phyloP scores from a whole-genome alignment of 2,113 vertebrate genomes.

The Turdus rufiventris region DNA sequence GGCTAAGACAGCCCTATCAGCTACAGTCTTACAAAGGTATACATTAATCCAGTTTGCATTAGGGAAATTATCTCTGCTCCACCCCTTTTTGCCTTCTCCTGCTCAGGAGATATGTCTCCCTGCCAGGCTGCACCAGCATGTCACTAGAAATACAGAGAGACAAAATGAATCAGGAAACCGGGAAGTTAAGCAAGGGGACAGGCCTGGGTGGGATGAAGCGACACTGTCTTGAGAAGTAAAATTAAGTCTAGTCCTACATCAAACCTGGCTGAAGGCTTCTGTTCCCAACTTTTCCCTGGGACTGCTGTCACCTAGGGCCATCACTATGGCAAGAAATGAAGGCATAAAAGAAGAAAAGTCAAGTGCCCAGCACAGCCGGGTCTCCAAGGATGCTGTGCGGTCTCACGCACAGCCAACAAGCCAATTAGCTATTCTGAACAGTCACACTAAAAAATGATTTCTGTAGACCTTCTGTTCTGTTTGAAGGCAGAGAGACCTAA shows the following conservation, averaged over 20 bases:
- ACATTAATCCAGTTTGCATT: not conserved
- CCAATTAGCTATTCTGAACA: not conserved
- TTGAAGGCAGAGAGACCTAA: not conserved
- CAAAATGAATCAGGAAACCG: not conserved
- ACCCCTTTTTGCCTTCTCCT: not conserved
- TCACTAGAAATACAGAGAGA: not conserved
- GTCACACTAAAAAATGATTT: not conserved
- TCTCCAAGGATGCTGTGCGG: not conserved
- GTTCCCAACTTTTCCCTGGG: not conserved
- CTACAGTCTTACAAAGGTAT: not conserved
- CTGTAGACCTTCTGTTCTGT: constrained; percentile 6
- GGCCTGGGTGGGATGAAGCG: not conserved
- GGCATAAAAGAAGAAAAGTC: not conserved
- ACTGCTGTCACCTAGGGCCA: not conserved
- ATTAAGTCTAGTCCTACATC: not conserved
- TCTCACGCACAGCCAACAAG: not conserved
- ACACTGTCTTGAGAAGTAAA: not conserved
- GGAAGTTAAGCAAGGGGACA: not conserved
- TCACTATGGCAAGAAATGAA: not conserved
- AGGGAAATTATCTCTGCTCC: not conserved
- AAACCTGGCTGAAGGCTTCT: not conserved
- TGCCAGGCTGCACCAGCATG: not conserved
- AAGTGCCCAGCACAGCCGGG: not conserved
- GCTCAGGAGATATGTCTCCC: not conserved
- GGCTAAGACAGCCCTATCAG: not conserved